phyloP scores from a whole-genome alignment of 2,797 vertebrate species.

The Anguilla pacifica region DNA sequence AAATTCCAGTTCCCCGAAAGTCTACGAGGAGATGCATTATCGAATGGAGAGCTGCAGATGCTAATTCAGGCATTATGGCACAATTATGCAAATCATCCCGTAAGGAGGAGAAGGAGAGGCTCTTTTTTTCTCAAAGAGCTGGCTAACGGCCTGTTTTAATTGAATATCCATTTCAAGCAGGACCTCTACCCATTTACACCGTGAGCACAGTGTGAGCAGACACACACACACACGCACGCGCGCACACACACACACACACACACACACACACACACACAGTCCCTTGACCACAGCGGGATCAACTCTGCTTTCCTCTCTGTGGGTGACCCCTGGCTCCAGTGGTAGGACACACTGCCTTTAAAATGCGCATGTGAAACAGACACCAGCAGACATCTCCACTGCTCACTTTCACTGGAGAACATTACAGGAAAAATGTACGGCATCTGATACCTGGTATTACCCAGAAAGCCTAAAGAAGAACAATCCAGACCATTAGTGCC shows the following conservation, averaged over 20 bases:
- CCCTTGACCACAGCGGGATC: not conserved
- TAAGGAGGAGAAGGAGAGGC: constrained; percentile 57
- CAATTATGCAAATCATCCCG: constrained; percentile 69
- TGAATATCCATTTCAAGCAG: constrained; percentile 62
- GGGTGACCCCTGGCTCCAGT: not conserved
- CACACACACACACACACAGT: not conserved
- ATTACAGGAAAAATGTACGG: not conserved
- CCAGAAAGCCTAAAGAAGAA: not conserved
- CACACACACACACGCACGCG: not conserved
- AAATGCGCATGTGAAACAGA: not conserved
- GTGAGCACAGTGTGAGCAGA: not conserved
- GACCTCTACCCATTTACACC: constrained; percentile 52
- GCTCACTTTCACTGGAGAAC: not conserved
- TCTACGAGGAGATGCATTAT: constrained; percentile 49
- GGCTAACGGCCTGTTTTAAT: constrained; percentile 65
- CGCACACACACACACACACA: not conserved
- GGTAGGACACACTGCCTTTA: not conserved
- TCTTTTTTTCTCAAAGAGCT: constrained; percentile 58
- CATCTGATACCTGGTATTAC: not conserved
- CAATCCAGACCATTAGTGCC: not conserved
- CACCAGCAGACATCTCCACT: not conserved
- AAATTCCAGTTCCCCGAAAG: constrained; percentile 15
- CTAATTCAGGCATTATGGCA: constrained; percentile 66
- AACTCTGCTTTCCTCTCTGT: not conserved
- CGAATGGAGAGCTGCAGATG: constrained; percentile 62